phyloP scores from a whole-genome alignment of 2,888 invertebrate genomes.

The Microctonus aethiopoides region DNA sequence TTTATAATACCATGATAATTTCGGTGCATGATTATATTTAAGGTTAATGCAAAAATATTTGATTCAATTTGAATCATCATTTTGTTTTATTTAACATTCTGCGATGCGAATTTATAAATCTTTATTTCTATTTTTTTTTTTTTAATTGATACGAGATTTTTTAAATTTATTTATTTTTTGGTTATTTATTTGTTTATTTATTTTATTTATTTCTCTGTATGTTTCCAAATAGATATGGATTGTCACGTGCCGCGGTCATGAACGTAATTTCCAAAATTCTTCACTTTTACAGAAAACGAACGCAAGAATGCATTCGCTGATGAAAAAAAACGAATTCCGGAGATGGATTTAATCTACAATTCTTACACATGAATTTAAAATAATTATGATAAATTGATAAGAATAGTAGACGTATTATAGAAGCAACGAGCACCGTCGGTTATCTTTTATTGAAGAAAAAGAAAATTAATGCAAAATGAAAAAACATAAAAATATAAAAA shows the following conservation, averaged over 20 bases:
- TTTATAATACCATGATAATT: background rate
- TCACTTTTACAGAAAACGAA: slow-evolving; percentile 63
- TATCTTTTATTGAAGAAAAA: slow-evolving; percentile 43
- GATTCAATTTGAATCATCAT: too few species aligned
- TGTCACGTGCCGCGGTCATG: slow-evolving; percentile 57
- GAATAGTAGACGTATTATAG: slow-evolving; percentile 53
- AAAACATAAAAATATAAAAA: slow-evolving; percentile 22
- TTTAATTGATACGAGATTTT: slow-evolving; percentile 40
- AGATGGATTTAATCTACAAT: slow-evolving; percentile 57
- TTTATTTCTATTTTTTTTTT: slow-evolving; percentile 19
- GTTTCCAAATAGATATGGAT: slow-evolving; percentile 54
- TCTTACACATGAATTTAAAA: slow-evolving; percentile 55
- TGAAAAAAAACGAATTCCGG: slow-evolving; percentile 57
- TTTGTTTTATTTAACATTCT: too few species aligned
- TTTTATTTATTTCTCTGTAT: slow-evolving; percentile 55
- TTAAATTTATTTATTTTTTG: slow-evolving; percentile 33
- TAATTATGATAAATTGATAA: slow-evolving; percentile 30
- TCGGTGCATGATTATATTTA: slow-evolving; percentile 15
- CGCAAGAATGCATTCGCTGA: slow-evolving; percentile 60
- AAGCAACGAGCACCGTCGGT: slow-evolving; percentile 56
- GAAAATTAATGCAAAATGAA: slow-evolving; percentile 19
- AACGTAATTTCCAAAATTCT: slow-evolving; percentile 54
- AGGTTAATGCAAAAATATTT: slow-evolving; percentile 14
- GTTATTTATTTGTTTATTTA: slow-evolving; percentile 50
- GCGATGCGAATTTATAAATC: background rate